phyloP scores from a whole-genome alignment of 2,113 vertebrate species.

The Hystrix cristata region DNA sequence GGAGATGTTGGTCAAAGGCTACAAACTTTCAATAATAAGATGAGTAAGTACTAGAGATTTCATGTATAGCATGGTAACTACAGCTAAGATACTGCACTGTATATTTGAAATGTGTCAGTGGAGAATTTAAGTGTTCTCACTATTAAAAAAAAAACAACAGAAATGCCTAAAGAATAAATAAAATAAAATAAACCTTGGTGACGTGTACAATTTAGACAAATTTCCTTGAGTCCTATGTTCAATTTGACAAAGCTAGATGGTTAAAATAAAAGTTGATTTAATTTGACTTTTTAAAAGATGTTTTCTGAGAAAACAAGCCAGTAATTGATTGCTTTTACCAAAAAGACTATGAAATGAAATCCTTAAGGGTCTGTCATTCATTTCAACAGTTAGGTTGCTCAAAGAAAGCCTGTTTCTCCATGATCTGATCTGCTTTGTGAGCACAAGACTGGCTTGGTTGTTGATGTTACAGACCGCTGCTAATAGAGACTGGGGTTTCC shows the following conservation, averaged over 20 bases:
- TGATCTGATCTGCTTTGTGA: neutral
- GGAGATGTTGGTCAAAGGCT: neutral
- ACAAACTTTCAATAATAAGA: neutral
- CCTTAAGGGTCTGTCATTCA: neutral
- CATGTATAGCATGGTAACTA: neutral
- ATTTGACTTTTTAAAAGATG: neutral
- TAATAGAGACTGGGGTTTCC: neutral
- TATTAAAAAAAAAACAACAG: neutral
- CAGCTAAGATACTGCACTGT: neutral
- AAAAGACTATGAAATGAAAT: slow-evolving; percentile 48
- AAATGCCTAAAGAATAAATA: neutral
- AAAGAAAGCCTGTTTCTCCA: neutral
- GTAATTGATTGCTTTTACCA: slow-evolving; percentile 57
- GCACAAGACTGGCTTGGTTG: neutral
- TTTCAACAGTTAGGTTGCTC: slow-evolving; percentile 48
- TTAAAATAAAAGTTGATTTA: slow-evolving; percentile 69
- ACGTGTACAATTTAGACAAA: neutral
- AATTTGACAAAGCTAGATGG: slow-evolving; percentile 34
- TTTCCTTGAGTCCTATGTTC: slow-evolving; percentile 20
- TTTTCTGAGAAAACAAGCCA: slow-evolving; percentile 57
- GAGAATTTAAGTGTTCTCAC: neutral
- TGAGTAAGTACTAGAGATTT: neutral
- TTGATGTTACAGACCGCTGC: neutral
- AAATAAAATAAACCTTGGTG: slow-evolving; percentile 17
- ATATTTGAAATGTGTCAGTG: neutral